Conservation (phyloP, 1,140 invertebrate species). For the Drosophila setifemur region DNA sequence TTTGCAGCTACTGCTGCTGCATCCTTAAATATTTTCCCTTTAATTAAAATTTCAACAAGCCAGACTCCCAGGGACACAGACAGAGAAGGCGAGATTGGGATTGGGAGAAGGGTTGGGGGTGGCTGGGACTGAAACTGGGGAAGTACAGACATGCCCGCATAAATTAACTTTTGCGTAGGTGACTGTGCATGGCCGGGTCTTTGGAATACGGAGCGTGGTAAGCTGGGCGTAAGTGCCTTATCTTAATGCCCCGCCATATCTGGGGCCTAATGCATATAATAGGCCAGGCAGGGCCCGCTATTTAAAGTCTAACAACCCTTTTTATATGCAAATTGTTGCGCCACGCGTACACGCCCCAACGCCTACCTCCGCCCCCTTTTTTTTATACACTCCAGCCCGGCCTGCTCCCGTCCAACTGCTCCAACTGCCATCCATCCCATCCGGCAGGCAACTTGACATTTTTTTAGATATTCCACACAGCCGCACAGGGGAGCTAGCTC, state of each 20-base stretch:
- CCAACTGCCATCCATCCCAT: constrained; percentile 14
- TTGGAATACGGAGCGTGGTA: constrained; percentile 39
- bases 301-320: constrained; percentile 81
- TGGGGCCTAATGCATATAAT: constrained; percentile 76
- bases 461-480: constrained; percentile 53
- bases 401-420: constrained; percentile 1
- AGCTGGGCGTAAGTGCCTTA: constrained; percentile 76
- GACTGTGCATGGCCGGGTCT: constrained; percentile 10
- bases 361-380: constrained; percentile 12
- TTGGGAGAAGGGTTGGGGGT: not conserved
- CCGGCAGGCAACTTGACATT: constrained; percentile 66
- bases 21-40: constrained; percentile 65
- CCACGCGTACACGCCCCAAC: constrained; percentile 64
- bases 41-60: constrained; percentile 78
- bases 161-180: constrained; percentile 72
- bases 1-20: constrained; percentile 25
- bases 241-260: constrained; percentile 75
- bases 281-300: constrained; percentile 69
- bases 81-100: not conserved
- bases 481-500: constrained; percentile 2
- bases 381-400: not conserved
- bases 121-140: not conserved
- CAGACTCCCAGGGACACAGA: constrained; percentile 23
- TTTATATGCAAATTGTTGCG: constrained; percentile 80
- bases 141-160: constrained; percentile 58